Evolutionary conservation across 1,140 invertebrate genomes (phyloP).

Genomic region (Cardiocondyla obscurior): DNA sequence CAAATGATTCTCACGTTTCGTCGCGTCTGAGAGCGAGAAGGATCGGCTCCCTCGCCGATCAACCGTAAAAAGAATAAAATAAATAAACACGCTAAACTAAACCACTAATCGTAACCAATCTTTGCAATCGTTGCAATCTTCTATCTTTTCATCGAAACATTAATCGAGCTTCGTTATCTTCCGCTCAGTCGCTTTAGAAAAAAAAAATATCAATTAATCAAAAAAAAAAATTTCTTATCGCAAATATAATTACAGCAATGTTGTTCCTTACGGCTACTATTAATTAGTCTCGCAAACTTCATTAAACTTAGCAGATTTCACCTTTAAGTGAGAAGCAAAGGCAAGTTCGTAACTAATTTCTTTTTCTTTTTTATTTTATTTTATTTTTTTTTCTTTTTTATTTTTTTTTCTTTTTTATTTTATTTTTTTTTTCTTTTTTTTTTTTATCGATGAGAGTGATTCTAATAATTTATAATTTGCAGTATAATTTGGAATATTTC

Average conservation of each 20-base stretch:
- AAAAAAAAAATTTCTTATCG: not conserved
- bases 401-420: too few relatives aligned
- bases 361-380: too few relatives aligned
- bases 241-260: not conserved
- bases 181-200: not conserved
- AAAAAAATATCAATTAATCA: not conserved
- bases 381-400: too few relatives aligned
- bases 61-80: slow-evolving; percentile 18
- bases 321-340: too few relatives aligned
- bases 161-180: not conserved
- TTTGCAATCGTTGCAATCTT: too few relatives aligned
- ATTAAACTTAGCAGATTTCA: not conserved
- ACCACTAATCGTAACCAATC: too few relatives aligned
- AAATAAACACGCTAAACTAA: slow-evolving; percentile 23
- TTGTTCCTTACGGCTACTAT: not conserved
- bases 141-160: too few relatives aligned
- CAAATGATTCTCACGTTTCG: slow-evolving; percentile 35
- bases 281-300: not conserved
- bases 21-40: slow-evolving; percentile 11
- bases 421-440: too few relatives aligned
- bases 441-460: not conserved
- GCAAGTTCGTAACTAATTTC: not conserved
- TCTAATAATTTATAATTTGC: not conserved
- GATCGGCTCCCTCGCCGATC: slow-evolving; percentile 44
- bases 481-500: not conserved